These are phyloP conservation scores for Ophiodon elongatus DNA, from an alignment of 2,113 vertebrate species.

Conservation along the genomic window DNA sequence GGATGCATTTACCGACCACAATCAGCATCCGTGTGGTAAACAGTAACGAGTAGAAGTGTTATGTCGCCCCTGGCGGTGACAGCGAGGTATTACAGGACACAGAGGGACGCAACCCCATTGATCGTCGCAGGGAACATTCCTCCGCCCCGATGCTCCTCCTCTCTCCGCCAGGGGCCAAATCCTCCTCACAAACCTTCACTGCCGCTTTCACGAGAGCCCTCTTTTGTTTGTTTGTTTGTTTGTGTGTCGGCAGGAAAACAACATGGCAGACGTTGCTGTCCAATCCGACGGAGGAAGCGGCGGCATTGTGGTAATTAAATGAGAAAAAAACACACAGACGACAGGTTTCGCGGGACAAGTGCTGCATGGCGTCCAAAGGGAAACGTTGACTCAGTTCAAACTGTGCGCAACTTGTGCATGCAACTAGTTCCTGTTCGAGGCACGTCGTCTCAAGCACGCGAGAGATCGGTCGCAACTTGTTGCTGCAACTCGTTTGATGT, in stretches of 20 bases:
- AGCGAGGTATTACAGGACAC: fast-evolving
- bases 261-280: conserved; percentile 80
- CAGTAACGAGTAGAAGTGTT: background rate
- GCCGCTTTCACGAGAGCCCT: conserved; percentile 17
- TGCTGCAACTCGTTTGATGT: background rate
- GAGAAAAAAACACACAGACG: background rate
- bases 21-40: background rate
- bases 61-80: conserved; percentile 52
- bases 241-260: conserved; percentile 49
- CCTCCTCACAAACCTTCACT: background rate
- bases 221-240: background rate
- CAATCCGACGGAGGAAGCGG: conserved; percentile 47
- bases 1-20: background rate
- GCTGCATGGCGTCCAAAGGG: background rate
- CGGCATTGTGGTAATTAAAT: conserved; percentile 82
- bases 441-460: background rate
- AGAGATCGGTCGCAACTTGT: no score
- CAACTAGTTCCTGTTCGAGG: background rate
- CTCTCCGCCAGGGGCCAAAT: conserved; percentile 13
- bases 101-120: background rate
- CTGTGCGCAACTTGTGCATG: background rate
- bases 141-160: conserved; percentile 58
- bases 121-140: conserved; percentile 26
- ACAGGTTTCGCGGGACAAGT: conserved; percentile 2
- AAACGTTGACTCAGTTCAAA: background rate